These are phyloP conservation scores for Molossus molossus DNA, from an alignment of 2,797 vertebrate species.

Conservation along the genomic window DNA sequence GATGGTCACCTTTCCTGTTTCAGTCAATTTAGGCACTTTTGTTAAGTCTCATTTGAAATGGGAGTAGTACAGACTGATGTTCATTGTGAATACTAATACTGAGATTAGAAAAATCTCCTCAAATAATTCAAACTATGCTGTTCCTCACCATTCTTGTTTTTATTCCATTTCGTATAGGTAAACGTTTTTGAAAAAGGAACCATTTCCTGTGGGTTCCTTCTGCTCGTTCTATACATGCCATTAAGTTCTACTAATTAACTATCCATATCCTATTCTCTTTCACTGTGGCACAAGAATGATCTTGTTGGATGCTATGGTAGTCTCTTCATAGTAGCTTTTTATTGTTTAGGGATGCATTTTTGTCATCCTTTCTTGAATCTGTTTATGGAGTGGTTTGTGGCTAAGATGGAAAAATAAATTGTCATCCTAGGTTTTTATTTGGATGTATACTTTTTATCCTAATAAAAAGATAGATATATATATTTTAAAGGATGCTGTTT, in stretches of 20 bases:
- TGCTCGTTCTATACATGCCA: background rate
- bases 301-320: background rate
- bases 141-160: background rate
- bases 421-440: slow-evolving; percentile 30
- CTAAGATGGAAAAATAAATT: slow-evolving; percentile 40
- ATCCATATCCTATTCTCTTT: background rate
- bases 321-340: background rate
- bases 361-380: slow-evolving; percentile 17
- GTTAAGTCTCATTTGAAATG: slow-evolving; percentile 1
- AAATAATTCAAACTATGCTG: background rate
- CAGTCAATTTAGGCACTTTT: background rate
- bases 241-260: background rate
- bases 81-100: background rate
- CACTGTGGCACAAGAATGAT: background rate
- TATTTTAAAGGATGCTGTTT: background rate
- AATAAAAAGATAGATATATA: background rate
- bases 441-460: background rate
- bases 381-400: background rate
- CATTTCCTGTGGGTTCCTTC: background rate
- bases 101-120: background rate
- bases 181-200: slow-evolving; percentile 21
- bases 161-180: background rate
- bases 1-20: background rate
- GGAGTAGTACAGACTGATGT: background rate
- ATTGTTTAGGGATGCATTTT: background rate